Base-by-base conservation (phyloP, 2,888 invertebrate genomes). In the Eurois occulta region DNA sequence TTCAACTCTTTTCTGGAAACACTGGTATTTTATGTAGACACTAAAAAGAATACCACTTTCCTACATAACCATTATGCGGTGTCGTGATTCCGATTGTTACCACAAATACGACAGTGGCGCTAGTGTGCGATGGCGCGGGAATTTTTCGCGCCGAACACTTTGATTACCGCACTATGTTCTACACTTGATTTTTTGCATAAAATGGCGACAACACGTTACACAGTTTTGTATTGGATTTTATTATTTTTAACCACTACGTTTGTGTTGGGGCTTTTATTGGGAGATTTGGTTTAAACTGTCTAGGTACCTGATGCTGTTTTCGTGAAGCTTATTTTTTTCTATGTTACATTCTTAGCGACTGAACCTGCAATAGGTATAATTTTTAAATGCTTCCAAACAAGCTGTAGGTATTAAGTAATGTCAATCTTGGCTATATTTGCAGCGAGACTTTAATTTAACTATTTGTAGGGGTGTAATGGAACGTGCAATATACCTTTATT, bases 81-180 rank as follows among this genome's bases (percentile, higher is more conserved):
- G 46, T 41, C 28, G 48, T 66, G 71, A 67, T 73, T 78, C 52
- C n/a, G 58, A 71, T 75, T 55, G 41, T 10, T 28, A 6, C 69
- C 77, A 58, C 66, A 83, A 83, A 77, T 86, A 78, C 74, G 35
- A 82, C 71, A 72, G 72, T 48, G 38, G 72, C 72, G 75, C 75
- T 68, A 58, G 64, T 78, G 65, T 77, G 74, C 71, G 21, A 67
- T 65, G 72, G 66, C 72, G 35, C 72, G 41, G 66, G 74, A 70
- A 64, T 72, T 70, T 86, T 84, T 86, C 81, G 84, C 83, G 83
- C 78, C 77, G 71, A 73, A 66, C 70, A 68, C 46, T 75, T 85
- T 79, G 71, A 81, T 85, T 77, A 84, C 80, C 85, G 78, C 85
- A 86, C 68, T 72, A 73, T 75, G 78, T 75, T 75, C 62, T 52